These are phyloP conservation scores for Sebastes matsubarae DNA, from an alignment of 2,797 vertebrate species.

Conservation along the genomic window DNA sequence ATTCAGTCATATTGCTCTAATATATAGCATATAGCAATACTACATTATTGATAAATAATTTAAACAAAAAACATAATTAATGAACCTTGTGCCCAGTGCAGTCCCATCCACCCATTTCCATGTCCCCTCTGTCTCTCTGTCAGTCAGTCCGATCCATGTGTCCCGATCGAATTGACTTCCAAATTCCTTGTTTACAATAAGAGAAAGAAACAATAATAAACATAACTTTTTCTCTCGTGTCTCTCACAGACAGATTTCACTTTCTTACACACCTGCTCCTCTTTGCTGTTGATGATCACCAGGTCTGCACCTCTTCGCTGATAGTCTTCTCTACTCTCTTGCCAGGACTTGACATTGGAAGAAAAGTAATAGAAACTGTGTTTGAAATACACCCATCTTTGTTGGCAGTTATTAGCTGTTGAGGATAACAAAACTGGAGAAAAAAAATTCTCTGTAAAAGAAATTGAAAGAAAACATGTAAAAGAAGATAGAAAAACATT, in stretches of 20 bases:
- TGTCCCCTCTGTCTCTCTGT: not conserved
- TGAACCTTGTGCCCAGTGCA: conserved; percentile 20
- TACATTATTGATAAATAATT: too few relatives aligned
- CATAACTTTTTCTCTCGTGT: fast-evolving
- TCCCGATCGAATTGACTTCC: fast-evolving
- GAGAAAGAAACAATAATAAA: not conserved
- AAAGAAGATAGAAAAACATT: not conserved
- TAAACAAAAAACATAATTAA: too few relatives aligned
- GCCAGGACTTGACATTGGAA: too few relatives aligned
- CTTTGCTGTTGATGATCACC: too few relatives aligned
- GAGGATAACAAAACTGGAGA: too few relatives aligned
- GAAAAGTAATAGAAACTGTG: conserved; percentile 37
- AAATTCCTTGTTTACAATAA: conserved; percentile 30
- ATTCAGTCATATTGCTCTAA: too few relatives aligned
- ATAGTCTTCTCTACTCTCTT: fast-evolving
- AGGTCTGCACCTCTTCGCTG: too few relatives aligned
- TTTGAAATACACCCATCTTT: conserved; percentile 27
- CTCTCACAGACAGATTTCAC: too few relatives aligned
- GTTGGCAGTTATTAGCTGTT: not conserved
- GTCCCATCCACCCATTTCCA: conserved; percentile 6
- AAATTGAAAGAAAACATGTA: not conserved
- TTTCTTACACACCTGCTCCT: too few relatives aligned
- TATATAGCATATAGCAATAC: too few relatives aligned
- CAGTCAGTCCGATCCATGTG: conserved; percentile 51
- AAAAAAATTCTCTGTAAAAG: too few relatives aligned